Evolutionary conservation across 2,797 vertebrate genomes (phyloP).

Genomic region (Labeo calbasu): DNA sequence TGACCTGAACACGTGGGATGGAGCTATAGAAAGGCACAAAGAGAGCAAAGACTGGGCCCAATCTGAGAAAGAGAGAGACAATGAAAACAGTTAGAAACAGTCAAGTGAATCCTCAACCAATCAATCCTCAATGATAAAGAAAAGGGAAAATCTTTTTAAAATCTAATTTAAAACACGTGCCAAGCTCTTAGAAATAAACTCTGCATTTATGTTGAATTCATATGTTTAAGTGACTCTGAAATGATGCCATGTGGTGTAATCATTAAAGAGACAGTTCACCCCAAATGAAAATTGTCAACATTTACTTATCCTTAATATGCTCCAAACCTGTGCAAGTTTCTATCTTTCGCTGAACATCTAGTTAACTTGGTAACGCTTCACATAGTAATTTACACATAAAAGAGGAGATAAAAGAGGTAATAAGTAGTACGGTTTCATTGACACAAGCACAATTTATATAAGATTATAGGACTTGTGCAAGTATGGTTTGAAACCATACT

Average conservation of each 20-base stretch:
- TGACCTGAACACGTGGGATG: constrained; percentile 91
- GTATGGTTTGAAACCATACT: too few species aligned
- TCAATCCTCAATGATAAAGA: not conserved
- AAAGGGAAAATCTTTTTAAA: not conserved
- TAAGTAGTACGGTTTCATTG: not conserved
- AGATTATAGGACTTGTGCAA: too few species aligned
- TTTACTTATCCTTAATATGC: too few species aligned
- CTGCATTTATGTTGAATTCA: not conserved
- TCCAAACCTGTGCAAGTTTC: too few species aligned
- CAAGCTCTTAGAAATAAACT: not conserved
- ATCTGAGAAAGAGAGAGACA: constrained; percentile 75
- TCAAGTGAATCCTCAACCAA: not conserved
- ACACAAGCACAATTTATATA: too few species aligned
- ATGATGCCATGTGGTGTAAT: too few species aligned
- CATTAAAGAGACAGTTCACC: too few species aligned
- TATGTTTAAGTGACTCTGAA: too few species aligned
- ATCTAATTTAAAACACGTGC: not conserved
- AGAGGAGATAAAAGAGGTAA: not conserved
- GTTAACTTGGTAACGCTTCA: not conserved
- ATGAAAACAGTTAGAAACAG: not conserved
- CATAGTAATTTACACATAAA: not conserved
- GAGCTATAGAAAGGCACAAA: constrained; percentile 96
- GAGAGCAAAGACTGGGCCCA: constrained; percentile 91
- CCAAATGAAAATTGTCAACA: too few species aligned
- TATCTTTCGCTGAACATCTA: not conserved